Percentiles rank a stretch among this genome's conserved stretches.
Evolutionary conservation across 2,888 invertebrate genomes (phyloP).

Genomic region (Leptinotarsa peninsularis): DNA sequence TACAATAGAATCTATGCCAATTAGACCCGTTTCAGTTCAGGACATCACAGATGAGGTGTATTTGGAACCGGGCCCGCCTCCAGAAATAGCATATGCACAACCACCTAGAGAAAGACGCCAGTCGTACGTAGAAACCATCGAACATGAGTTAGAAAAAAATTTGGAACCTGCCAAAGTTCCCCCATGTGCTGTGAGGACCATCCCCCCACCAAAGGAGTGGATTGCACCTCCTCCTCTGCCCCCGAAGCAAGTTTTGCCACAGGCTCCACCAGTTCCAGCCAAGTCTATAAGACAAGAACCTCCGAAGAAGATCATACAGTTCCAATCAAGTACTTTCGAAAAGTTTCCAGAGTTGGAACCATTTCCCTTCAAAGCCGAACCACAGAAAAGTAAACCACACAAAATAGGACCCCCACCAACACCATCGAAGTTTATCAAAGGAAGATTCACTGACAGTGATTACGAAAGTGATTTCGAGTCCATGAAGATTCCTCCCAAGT

Average conservation of each 20-base stretch:
- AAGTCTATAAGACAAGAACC: conserved; percentile 57
- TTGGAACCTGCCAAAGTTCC: conserved; percentile 69
- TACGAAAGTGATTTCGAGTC: conserved; percentile 76
- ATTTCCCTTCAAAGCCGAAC: conserved; percentile 67
- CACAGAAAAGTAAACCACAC: conserved; percentile 63
- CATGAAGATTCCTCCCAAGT: conserved; percentile 66
- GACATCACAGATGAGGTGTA: conserved; percentile 68
- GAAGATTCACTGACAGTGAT: conserved; percentile 73
- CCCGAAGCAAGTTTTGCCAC: conserved; percentile 64
- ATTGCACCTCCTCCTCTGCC: conserved; percentile 65
- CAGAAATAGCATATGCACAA: conserved; percentile 75
- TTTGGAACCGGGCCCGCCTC: conserved; percentile 76
- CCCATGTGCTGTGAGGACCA: conserved; percentile 70
- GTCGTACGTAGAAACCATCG: conserved; percentile 71
- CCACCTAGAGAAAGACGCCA: conserved; percentile 66
- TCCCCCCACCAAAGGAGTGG: conserved; percentile 66
- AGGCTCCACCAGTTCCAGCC: conserved; percentile 65
- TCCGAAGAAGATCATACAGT: conserved; percentile 53
- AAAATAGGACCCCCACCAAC: conserved; percentile 69
- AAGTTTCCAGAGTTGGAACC: conserved; percentile 67
- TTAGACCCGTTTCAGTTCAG: conserved; percentile 64
- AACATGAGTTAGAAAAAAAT: conserved; percentile 70
- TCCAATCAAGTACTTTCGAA: conserved; percentile 62
- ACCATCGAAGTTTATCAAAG: conserved; percentile 71
- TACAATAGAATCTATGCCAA: conserved; percentile 53